phyloP scores from a whole-genome alignment of 2,113 vertebrate genomes.

The Pomatostomus ruficeps region DNA sequence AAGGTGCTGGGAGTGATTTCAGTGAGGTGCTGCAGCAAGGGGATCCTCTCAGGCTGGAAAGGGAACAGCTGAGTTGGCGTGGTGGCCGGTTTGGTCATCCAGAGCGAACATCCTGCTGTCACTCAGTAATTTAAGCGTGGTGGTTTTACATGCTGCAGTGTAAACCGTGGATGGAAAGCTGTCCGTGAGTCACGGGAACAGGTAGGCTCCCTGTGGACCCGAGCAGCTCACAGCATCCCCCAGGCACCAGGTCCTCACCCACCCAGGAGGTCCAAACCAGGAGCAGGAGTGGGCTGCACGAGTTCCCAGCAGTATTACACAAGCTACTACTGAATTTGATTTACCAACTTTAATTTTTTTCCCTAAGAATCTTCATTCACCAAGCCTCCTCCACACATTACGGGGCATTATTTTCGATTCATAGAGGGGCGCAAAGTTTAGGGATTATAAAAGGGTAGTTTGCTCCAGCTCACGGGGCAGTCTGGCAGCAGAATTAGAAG shows the following conservation, averaged over 20 bases:
- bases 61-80: neutral
- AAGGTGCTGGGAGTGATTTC: neutral
- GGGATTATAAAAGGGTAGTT: neutral
- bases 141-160: neutral
- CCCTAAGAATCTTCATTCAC: neutral
- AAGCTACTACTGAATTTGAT: neutral
- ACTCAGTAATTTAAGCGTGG: accelerated
- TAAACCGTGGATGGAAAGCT: accelerated
- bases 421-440: neutral
- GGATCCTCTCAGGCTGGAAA: neutral
- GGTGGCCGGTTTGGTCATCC: neutral
- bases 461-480: neutral
- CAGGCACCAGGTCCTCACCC: no score
- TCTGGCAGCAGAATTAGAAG: neutral
- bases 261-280: neutral
- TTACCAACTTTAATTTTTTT: neutral
- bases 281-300: neutral
- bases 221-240: neutral
- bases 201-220: neutral
- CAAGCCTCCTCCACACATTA: neutral
- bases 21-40: neutral
- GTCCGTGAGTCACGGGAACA: neutral
- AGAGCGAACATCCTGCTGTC: neutral
- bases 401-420: neutral
- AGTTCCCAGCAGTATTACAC: neutral